These are phyloP conservation scores for Struthio camelus DNA, from an alignment of 2,113 vertebrate genomes.

Conservation along the genomic window DNA sequence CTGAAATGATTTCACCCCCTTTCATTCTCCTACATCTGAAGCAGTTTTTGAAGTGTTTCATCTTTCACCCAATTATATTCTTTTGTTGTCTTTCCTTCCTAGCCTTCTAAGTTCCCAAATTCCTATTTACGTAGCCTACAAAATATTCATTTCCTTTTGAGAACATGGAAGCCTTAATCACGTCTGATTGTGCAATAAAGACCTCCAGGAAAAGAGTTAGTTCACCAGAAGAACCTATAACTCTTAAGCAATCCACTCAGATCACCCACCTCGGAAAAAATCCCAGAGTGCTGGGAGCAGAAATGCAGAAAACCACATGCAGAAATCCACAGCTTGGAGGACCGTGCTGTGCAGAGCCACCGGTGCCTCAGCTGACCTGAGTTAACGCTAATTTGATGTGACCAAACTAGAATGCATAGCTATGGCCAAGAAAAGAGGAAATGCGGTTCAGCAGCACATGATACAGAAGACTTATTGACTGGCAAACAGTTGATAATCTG, in stretches of 20 bases:
- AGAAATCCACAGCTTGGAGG: fast-evolving
- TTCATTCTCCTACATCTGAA: background rate
- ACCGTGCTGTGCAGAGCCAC: fast-evolving
- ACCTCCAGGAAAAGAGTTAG: constrained; percentile 20
- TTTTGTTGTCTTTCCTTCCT: background rate
- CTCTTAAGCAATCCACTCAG: background rate
- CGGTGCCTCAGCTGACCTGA: fast-evolving
- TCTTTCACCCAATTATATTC: background rate
- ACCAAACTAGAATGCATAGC: fast-evolving
- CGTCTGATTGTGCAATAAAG: background rate
- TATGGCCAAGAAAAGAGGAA: background rate
- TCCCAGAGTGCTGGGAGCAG: fast-evolving
- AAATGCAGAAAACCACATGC: fast-evolving
- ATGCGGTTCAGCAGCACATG: background rate
- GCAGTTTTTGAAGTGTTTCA: background rate
- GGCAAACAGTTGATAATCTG: background rate
- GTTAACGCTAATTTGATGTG: fast-evolving
- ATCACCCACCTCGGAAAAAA: fast-evolving
- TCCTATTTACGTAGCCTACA: constrained; percentile 9
- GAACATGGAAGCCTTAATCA: constrained; percentile 27
- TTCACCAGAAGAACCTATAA: background rate
- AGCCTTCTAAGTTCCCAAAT: background rate
- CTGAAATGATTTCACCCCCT: background rate
- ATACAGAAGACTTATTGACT: background rate
- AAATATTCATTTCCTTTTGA: constrained; percentile 53